Conservation (phyloP, 1,140 invertebrate species). For the Sogatella furcifera region DNA sequence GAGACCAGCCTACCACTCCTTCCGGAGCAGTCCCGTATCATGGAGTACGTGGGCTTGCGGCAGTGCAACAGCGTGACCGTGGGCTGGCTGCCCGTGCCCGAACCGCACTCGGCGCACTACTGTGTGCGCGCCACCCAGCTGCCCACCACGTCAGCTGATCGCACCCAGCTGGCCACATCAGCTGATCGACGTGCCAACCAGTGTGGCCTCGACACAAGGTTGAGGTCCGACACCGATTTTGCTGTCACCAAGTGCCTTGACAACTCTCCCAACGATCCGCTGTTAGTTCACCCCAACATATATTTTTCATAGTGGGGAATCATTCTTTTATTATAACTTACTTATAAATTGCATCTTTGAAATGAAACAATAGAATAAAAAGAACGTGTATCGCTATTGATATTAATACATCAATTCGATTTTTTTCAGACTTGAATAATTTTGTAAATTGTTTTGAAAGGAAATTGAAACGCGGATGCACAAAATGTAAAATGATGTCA, state of each 20-base stretch:
- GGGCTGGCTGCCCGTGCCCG: conserved; percentile 31
- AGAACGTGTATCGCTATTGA: no score
- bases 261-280: conserved; percentile 22
- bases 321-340: no score
- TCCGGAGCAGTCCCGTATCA: conserved; percentile 28
- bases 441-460: no score
- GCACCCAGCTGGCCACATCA: background rate
- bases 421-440: no score
- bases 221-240: conserved; percentile 31
- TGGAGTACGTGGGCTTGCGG: conserved; percentile 29
- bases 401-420: no score
- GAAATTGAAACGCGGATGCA: no score
- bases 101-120: background rate
- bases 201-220: conserved; percentile 33
- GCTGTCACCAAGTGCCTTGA: conserved; percentile 30
- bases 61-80: conserved; percentile 35
- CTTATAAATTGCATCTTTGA: no score
- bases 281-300: conserved; percentile 4
- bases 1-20: conserved; percentile 32
- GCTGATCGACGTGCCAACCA: conserved; percentile 31
- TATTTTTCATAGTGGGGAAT: no score
- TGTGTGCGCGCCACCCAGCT: conserved; percentile 13
- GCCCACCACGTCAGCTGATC: background rate
- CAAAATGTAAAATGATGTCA: no score
- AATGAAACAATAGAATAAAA: no score